Base-by-base conservation (phyloP, 2,797 vertebrate genomes). In the Tadarida brasiliensis region DNA sequence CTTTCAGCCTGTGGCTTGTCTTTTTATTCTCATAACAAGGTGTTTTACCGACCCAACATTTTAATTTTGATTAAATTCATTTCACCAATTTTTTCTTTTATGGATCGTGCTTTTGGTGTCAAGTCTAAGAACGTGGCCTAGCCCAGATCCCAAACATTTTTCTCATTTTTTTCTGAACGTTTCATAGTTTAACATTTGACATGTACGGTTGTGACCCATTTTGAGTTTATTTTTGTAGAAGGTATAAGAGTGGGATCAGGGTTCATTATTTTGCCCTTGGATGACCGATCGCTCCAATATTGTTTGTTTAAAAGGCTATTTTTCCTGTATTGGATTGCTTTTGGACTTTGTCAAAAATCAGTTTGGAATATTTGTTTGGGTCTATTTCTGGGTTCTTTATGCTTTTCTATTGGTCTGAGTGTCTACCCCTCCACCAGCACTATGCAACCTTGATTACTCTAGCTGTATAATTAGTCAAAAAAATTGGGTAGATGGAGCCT, bases 1-100 rank as follows among this genome's bases (percentile, higher is more conserved):
- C 26, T 87, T 30, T 11, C 57, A 65, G 57, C 67, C 35, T 81
- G n/a, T n/a, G 68, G 28, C 30, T 85, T 68, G n/a, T 78, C 39
- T 87, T 35, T 74, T 78, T 68, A 78, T 71, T 68, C 57, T 95
- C 44, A 61, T 39, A 77, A 39, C 8, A 67, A 61, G 28, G 17
- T 68, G 84, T 57, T 94, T 94, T 92, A 28, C 20, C 28, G 15
- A 85, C 6, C 33, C 70, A 67, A 51, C 39, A 11, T 28, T 85
- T 96, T 49, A 77, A 73, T 77, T 96, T 80, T 77, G 30, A 80
- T 84, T 20, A 86, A 92, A 78, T 88, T 11, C 7, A 57, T 67
- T 56, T 90, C 76, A 77, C 88, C 56, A n/a, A 3, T 68, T 81
- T 71, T 88, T 91, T 61, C 35, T 94, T 63, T 51, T 87, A 87